Conservation (phyloP, 2,113 vertebrate species). For the Passer montanus region DNA sequence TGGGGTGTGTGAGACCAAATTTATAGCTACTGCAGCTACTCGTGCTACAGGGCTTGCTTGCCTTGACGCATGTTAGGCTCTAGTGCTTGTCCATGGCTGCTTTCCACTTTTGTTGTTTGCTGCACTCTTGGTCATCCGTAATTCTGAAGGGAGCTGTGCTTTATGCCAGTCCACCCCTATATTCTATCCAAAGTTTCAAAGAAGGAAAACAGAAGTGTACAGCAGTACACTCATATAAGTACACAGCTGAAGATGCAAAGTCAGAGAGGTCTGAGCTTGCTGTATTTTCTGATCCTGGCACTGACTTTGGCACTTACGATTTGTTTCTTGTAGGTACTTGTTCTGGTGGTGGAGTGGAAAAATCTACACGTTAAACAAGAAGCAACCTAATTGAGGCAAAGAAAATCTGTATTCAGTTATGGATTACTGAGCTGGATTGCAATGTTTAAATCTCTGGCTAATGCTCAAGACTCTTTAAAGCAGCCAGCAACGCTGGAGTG, state of each 20-base stretch:
- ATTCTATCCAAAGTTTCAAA: not conserved
- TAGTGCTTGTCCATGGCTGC: not conserved
- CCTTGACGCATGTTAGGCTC: not conserved
- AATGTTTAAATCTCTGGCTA: not conserved
- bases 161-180: not conserved
- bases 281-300: not conserved
- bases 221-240: not conserved
- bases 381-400: not conserved
- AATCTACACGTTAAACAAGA: not conserved
- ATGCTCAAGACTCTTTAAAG: not conserved
- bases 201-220: not conserved
- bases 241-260: not conserved
- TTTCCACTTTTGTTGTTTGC: not conserved
- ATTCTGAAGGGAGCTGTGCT: not conserved
- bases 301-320: not conserved
- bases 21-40: not conserved
- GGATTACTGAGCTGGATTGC: not conserved
- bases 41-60: not conserved
- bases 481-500: not conserved
- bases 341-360: not conserved
- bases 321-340: constrained; percentile 25
- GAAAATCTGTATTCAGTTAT: not conserved
- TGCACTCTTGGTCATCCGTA: not conserved
- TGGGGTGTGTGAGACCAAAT: not conserved
- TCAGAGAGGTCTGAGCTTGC: constrained; percentile 8